Percentiles rank a stretch among this genome's conserved stretches.
Evolutionary conservation across 2,113 vertebrate genomes (phyloP).

Genomic region (Rattus rattus): DNA sequence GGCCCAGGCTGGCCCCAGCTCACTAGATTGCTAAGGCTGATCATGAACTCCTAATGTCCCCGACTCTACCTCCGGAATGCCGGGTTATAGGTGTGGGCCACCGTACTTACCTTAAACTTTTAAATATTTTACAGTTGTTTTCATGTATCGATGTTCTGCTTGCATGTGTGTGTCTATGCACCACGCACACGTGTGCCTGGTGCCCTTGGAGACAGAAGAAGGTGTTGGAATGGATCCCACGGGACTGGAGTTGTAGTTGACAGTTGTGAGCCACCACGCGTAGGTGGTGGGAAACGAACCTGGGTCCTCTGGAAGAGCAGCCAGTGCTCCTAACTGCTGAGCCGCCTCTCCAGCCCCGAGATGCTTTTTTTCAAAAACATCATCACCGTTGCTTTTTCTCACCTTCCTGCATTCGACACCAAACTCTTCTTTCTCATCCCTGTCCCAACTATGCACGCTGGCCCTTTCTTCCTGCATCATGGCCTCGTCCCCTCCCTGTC

Average conservation of each 20-base stretch:
- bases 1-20: not conserved
- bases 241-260: not conserved
- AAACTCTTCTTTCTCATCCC: not conserved
- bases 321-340: not conserved
- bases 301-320: not conserved
- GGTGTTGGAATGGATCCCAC: not conserved
- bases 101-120: too few species aligned
- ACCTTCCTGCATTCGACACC: not conserved
- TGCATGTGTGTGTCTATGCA: not conserved
- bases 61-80: not conserved
- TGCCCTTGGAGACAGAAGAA: not conserved
- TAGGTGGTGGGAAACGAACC: not conserved
- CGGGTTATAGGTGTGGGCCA: not conserved
- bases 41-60: not conserved
- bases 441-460: rapidly evolving
- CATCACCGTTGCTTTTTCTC: not conserved
- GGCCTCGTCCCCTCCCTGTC: not conserved
- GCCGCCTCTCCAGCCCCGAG: not conserved
- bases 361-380: not conserved
- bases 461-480: not conserved
- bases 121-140: not conserved
- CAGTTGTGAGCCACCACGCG: not conserved
- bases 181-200: not conserved
- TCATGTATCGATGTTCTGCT: not conserved
- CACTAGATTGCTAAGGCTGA: not conserved